Percentiles rank a stretch among this genome's conserved stretches.
These are phyloP conservation scores for Drosophila anomalata DNA, from an alignment of 2,888 invertebrate genomes.

Conservation along the genomic window DNA sequence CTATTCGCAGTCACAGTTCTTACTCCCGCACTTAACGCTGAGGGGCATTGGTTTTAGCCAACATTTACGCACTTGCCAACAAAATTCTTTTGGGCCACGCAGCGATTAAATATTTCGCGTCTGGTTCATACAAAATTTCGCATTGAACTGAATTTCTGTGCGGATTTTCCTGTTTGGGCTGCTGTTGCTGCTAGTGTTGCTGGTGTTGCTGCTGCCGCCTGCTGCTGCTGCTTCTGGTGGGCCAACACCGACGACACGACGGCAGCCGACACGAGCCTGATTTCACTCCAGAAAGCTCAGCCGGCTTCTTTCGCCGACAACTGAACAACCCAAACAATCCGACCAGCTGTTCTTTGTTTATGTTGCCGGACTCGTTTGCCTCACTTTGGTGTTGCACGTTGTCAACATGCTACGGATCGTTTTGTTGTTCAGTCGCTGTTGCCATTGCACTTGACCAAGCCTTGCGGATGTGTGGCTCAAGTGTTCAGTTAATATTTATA, in stretches of 20 bases:
- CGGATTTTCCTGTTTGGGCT: slow-evolving; percentile 78
- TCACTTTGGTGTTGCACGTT: slow-evolving; percentile 45
- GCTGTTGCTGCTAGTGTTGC: slow-evolving; percentile 43
- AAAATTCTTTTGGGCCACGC: slow-evolving; percentile 32
- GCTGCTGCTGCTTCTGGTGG: slow-evolving; percentile 34
- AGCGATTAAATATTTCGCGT: slow-evolving; percentile 60
- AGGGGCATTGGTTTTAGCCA: slow-evolving; percentile 2
- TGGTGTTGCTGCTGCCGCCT: slow-evolving; percentile 35
- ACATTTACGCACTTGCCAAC: slow-evolving; percentile 42
- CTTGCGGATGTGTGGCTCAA: slow-evolving; percentile 43
- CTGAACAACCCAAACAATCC: slow-evolving; percentile 25
- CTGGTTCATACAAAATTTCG: slow-evolving; percentile 74
- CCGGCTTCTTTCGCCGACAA: slow-evolving; percentile 60
- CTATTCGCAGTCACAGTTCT: not conserved
- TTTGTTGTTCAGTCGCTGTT: slow-evolving; percentile 33
- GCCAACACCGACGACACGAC: slow-evolving; percentile 36
- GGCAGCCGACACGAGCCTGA: slow-evolving; percentile 48
- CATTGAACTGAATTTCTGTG: slow-evolving; percentile 76
- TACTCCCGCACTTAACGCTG: not conserved
- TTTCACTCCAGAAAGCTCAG: slow-evolving; percentile 75
- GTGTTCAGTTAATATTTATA: slow-evolving; percentile 59
- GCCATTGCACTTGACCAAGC: slow-evolving; percentile 40
- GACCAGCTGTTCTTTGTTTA: slow-evolving; percentile 80
- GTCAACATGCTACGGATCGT: slow-evolving; percentile 48
- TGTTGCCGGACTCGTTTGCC: slow-evolving; percentile 67